phyloP scores from a whole-genome alignment of 2,797 vertebrate genomes.

The Pachyuromys duprasi region DNA sequence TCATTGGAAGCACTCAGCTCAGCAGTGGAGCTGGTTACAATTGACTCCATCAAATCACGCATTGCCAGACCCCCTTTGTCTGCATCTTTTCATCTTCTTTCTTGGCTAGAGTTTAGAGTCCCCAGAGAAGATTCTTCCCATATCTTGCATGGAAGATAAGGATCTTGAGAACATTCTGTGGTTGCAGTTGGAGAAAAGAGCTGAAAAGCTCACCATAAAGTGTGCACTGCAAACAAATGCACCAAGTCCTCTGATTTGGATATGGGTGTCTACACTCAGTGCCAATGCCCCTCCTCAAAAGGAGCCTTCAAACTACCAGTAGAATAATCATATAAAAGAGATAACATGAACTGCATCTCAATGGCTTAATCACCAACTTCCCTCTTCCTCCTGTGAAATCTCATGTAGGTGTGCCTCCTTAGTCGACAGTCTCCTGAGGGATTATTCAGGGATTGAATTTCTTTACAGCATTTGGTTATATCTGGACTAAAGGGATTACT shows the following conservation, averaged over 20 bases:
- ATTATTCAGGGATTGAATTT: neutral
- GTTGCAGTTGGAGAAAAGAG: neutral
- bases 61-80: neutral
- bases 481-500: neutral
- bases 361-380: neutral
- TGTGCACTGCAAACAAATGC: neutral
- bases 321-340: neutral
- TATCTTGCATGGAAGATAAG: neutral
- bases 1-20: neutral
- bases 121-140: neutral
- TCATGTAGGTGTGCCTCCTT: neutral
- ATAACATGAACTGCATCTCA: neutral
- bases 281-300: neutral
- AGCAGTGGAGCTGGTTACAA: neutral
- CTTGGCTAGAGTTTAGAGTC: neutral
- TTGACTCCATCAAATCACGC: neutral
- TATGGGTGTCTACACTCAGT: neutral
- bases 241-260: neutral
- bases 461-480: neutral
- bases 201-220: neutral
- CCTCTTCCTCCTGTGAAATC: neutral
- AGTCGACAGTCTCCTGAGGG: neutral
- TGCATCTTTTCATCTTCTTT: conserved; percentile 39
- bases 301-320: neutral
- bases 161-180: neutral